Conservation (phyloP, 2,797 vertebrate species). For the Oryzias dopingdopingensis region DNA sequence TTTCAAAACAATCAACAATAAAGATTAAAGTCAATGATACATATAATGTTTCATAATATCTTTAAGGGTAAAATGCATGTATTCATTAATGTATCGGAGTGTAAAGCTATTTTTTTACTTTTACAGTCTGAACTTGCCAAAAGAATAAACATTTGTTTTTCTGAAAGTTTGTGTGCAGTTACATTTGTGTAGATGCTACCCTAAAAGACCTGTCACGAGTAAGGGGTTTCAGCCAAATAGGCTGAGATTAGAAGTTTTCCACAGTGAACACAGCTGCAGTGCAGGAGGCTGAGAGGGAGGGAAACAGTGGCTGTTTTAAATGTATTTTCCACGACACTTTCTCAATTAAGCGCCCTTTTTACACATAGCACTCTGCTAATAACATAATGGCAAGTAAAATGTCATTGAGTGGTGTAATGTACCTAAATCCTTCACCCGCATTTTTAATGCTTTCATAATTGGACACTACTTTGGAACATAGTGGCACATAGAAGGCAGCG, state of each 20-base stretch:
- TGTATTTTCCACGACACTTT: slow-evolving; percentile 70
- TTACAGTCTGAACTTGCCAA: background rate
- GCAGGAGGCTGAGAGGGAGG: slow-evolving; percentile 33
- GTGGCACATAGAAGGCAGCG: slow-evolving; percentile 60
- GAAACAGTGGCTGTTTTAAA: slow-evolving; percentile 58
- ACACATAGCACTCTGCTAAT: slow-evolving; percentile 78
- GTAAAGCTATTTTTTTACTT: no score
- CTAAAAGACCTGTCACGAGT: slow-evolving; percentile 47
- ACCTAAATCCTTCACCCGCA: slow-evolving; percentile 79
- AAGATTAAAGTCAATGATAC: no score
- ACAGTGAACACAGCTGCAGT: slow-evolving; percentile 55
- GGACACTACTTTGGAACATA: slow-evolving; percentile 79
- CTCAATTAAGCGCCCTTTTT: slow-evolving; percentile 76
- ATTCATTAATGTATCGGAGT: no score
- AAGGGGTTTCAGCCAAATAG: slow-evolving; percentile 62
- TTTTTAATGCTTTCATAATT: slow-evolving; percentile 86
- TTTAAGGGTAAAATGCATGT: no score
- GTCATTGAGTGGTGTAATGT: slow-evolving; percentile 84
- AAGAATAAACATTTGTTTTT: slow-evolving; percentile 11
- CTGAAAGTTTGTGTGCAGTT: slow-evolving; percentile 10
- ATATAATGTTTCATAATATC: no score
- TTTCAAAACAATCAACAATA: no score
- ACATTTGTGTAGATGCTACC: slow-evolving; percentile 22
- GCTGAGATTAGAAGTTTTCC: slow-evolving; percentile 58
- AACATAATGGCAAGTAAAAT: slow-evolving; percentile 83